Evolutionary conservation across 1,140 invertebrate genomes (phyloP).

Genomic region (Zophobas atratus): DNA sequence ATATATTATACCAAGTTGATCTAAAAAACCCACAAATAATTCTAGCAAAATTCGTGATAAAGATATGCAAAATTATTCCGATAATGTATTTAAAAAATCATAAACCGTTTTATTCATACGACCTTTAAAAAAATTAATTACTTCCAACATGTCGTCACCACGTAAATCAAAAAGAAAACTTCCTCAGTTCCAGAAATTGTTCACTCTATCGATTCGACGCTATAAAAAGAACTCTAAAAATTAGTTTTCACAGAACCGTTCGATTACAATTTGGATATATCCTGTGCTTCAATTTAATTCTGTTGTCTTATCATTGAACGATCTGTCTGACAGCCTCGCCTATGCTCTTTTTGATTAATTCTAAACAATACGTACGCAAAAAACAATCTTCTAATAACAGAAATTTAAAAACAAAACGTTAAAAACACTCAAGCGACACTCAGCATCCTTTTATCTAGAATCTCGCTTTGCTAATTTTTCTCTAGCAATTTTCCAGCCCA

Average conservation of each 20-base stretch:
- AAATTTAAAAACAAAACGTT: too few relatives aligned
- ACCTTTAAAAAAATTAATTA: not conserved
- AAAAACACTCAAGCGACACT: too few relatives aligned
- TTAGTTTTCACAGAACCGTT: conserved; percentile 1
- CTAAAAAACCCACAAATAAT: too few relatives aligned
- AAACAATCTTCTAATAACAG: too few relatives aligned
- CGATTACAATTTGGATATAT: not conserved
- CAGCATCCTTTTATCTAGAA: not conserved
- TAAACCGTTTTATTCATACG: conserved; percentile 21
- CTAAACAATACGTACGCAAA: too few relatives aligned
- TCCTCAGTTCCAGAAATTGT: not conserved
- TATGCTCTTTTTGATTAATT: too few relatives aligned
- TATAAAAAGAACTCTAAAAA: conserved; percentile 27
- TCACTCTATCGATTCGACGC: conserved; percentile 11
- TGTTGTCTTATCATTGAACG: too few relatives aligned
- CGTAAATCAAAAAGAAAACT: conserved; percentile 18
- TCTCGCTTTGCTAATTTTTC: conserved; percentile 3
- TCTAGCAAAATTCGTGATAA: not conserved
- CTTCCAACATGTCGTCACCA: not conserved
- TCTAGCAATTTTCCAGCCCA: not conserved
- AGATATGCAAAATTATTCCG: conserved; percentile 13
- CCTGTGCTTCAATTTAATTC: too few relatives aligned
- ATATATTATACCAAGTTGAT: too few relatives aligned
- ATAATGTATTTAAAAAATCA: not conserved
- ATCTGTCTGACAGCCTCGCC: too few relatives aligned